A percentile compares a stretch with the other conserved stretches of the same genome.
These are phyloP conservation scores for Troilus luridus DNA, from an alignment of 2,888 invertebrate genomes.

Conservation along the genomic window DNA sequence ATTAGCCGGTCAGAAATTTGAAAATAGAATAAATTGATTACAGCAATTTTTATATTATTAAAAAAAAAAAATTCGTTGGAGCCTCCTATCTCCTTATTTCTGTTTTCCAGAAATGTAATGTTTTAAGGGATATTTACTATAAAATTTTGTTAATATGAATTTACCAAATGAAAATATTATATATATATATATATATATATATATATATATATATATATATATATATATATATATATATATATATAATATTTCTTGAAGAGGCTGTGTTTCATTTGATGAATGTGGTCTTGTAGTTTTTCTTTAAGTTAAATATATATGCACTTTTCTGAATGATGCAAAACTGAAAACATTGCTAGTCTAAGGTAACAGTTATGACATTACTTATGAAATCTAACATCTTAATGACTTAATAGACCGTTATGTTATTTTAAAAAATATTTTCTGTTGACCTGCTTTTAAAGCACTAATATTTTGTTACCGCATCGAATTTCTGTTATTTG, in stretches of 20 bases:
- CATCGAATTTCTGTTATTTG: not conserved
- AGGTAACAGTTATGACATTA: not conserved
- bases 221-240: not conserved
- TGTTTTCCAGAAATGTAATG: not conserved
- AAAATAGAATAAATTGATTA: not conserved
- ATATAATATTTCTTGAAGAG: not conserved
- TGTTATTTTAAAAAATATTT: not conserved
- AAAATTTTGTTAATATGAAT: not conserved
- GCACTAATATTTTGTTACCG: conserved; percentile 20
- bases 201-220: not conserved
- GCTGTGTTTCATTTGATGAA: conserved; percentile 15
- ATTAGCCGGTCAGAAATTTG: not conserved
- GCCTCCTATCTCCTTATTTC: conserved; percentile 38
- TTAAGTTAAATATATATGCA: not conserved
- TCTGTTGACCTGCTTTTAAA: conserved; percentile 34
- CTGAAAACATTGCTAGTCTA: not conserved
- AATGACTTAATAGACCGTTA: not conserved
- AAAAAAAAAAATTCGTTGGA: not conserved
- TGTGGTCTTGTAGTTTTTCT: not conserved
- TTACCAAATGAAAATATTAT: not conserved
- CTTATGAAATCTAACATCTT: not conserved
- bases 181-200: no score
- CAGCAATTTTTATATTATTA: not conserved
- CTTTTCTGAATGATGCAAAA: not conserved
- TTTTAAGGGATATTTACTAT: not conserved